These are phyloP conservation scores for Geotrypetes seraphini DNA, from an alignment of 2,797 vertebrate genomes.

Conservation along the genomic window DNA sequence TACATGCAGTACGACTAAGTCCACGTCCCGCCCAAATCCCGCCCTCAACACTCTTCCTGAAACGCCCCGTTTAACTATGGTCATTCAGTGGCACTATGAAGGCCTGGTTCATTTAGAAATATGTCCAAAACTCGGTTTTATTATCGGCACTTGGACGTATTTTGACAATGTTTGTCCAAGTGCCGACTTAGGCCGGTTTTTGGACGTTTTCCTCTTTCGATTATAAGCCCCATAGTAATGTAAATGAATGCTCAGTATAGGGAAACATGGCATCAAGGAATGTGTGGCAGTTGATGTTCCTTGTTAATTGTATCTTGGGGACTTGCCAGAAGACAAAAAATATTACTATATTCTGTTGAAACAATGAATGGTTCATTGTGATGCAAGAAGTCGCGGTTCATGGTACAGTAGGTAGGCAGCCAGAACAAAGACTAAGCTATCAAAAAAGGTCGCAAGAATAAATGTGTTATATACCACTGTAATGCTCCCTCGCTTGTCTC, in stretches of 20 bases:
- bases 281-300: slow-evolving; percentile 56
- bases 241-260: slow-evolving; percentile 11
- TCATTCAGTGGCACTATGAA: no score
- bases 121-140: no score
- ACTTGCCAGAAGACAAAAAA: slow-evolving; percentile 25
- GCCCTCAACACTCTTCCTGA: no score
- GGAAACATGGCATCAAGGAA: slow-evolving; percentile 51
- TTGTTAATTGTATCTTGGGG: slow-evolving; percentile 45
- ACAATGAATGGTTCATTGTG: slow-evolving; percentile 26
- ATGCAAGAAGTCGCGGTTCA: slow-evolving; percentile 25
- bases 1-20: no score
- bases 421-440: slow-evolving; percentile 18
- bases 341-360: slow-evolving; percentile 22
- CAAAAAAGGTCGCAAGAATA: slow-evolving; percentile 11
- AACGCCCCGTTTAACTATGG: no score
- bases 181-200: no score
- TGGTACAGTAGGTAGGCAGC: slow-evolving; percentile 7
- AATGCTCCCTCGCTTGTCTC: no score
- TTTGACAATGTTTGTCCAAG: no score
- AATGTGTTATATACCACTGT: slow-evolving; percentile 7
- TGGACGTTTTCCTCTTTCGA: no score
- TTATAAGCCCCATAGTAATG: slow-evolving; percentile 5
- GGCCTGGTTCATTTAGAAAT: no score
- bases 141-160: no score
- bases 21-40: no score